Conservation (phyloP, 2,888 invertebrate genomes). For the Apodemia hepburni region DNA sequence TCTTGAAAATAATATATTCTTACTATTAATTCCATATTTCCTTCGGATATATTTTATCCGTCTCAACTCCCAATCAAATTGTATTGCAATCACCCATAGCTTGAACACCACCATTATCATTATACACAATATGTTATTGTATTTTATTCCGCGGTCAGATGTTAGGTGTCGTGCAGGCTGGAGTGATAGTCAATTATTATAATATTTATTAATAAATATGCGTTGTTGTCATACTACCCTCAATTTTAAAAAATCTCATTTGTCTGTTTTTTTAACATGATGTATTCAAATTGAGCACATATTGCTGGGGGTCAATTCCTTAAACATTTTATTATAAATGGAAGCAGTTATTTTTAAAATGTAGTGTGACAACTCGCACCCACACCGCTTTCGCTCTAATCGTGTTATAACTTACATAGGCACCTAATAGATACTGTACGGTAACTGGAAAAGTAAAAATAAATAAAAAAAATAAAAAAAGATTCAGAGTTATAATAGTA, state of each 20-base stretch:
- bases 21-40: neutral
- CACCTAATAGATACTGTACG: conserved; percentile 60
- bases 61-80: neutral
- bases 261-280: no score
- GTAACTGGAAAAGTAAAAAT: conserved; percentile 52
- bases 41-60: no score
- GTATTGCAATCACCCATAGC: neutral
- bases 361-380: conserved; percentile 32
- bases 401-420: conserved; percentile 52
- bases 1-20: neutral
- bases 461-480: conserved; percentile 40
- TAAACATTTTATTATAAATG: neutral
- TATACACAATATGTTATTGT: conserved; percentile 12
- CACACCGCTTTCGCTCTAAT: conserved; percentile 52
- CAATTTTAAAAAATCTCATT: neutral
- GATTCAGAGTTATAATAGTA: conserved; percentile 73
- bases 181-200: conserved; percentile 73
- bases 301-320: neutral
- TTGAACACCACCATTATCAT: neutral
- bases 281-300: neutral
- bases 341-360: neutral
- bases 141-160: conserved; percentile 12
- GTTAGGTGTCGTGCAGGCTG: conserved; percentile 31
- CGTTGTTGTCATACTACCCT: conserved; percentile 41
- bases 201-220: conserved; percentile 42